Base-by-base conservation (phyloP, 2,113 vertebrate genomes). In the Nothoprocta perdicaria region DNA sequence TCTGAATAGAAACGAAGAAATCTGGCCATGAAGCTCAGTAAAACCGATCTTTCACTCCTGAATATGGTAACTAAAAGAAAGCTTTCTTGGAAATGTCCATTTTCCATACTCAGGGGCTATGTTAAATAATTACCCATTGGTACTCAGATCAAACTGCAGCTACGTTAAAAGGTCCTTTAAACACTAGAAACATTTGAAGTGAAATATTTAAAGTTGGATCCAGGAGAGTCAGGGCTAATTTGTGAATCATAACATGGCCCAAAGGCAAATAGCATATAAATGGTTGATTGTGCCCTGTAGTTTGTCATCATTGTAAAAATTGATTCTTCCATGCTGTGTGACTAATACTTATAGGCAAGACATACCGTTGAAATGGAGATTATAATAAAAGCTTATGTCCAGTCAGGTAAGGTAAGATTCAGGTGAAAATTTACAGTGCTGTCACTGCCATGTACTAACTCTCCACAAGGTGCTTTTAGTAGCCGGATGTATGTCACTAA, bases 231-330 rank as follows among this genome's bases (percentile, higher is more conserved):
- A 58, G 73, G 61, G 65, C 89, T 91, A 86, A 93, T 94, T 88
- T 63, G 85, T 81, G 87, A 79, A 83, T 95, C 84, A 68, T 89
- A 94, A 95, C 81, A 80, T 60, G 78, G 71, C 95, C 93, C 90
- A 53, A 84, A 90, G 93, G 86, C 92, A 90, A 91, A 72, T 78
- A 82, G 67, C 41, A 27, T 88, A 65, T 88, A 91, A 96, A 93
- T 89, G 89, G 55, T 65, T 71, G 72, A 14, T 88, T 94, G 92
- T 93, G 87, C 60, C 4, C 85, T 95, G 95, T 90, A 21, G 77
- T 91, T 94, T 96, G 88, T 96, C 80, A 76, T 88, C 88, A 68
- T 52, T 83, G 24, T 93, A 84, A 89, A 91, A 96, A 92, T 84
- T 77, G 66, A 95, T 96, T 96, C 77, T 92, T 96, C 80, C 8